These are phyloP conservation scores for Apeltes quadracus DNA, from an alignment of 2,113 vertebrate species.

Conservation along the genomic window DNA sequence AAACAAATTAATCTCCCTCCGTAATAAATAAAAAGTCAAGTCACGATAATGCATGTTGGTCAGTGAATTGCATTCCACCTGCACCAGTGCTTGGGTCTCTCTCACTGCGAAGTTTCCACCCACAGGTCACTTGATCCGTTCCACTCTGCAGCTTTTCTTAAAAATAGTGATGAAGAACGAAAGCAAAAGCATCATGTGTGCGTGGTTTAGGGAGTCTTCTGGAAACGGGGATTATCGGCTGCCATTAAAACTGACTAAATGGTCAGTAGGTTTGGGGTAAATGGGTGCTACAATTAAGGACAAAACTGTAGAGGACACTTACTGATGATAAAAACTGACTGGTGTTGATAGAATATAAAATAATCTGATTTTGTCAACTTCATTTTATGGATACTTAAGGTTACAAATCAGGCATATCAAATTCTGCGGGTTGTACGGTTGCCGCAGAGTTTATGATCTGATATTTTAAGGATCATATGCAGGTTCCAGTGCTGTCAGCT, in stretches of 20 bases:
- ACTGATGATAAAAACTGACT: slow-evolving; percentile 15
- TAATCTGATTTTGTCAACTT: slow-evolving; percentile 4
- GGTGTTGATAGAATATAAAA: slow-evolving; percentile 17
- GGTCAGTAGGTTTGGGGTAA: slow-evolving; percentile 27
- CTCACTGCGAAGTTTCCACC: slow-evolving; percentile 19
- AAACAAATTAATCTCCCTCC: not conserved
- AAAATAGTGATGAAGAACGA: slow-evolving; percentile 37
- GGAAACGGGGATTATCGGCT: slow-evolving; percentile 27
- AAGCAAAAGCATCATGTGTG: slow-evolving; percentile 29
- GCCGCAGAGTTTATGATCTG: slow-evolving; percentile 28
- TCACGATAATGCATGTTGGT: not conserved
- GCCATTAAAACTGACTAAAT: slow-evolving; percentile 39
- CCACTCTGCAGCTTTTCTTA: slow-evolving; percentile 34
- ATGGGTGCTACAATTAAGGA: slow-evolving; percentile 1
- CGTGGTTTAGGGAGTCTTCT: slow-evolving; percentile 18
- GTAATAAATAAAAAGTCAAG: not conserved
- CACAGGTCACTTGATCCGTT: slow-evolving; percentile 42
- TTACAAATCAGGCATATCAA: slow-evolving; percentile 2
- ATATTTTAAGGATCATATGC: slow-evolving; percentile 53
- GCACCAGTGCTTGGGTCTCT: slow-evolving; percentile 4
- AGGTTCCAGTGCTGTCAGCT: slow-evolving; percentile 42
- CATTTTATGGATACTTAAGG: slow-evolving; percentile 20
- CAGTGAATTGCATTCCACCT: slow-evolving; percentile 18
- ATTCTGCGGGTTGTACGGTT: not conserved
- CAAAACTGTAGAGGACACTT: slow-evolving; percentile 1